These are phyloP conservation scores for Nasonovia ribisnigri DNA, from an alignment of 2,888 invertebrate genomes.

Conservation along the genomic window DNA sequence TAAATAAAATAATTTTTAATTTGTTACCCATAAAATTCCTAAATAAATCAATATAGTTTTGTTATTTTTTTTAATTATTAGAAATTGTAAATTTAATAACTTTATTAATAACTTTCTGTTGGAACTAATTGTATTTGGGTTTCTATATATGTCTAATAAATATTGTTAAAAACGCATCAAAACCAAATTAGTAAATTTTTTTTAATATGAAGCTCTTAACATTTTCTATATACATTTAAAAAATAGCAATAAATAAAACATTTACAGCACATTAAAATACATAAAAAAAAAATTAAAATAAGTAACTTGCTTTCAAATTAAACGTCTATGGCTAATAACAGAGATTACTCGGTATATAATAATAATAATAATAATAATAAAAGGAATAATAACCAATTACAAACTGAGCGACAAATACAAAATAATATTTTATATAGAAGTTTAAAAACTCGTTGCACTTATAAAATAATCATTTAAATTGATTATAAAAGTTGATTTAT, in stretches of 20 bases:
- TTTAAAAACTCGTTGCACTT: constrained; percentile 50
- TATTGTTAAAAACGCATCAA: constrained; percentile 37
- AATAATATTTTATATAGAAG: constrained; percentile 37
- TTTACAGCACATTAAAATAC: constrained; percentile 59
- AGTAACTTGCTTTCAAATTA: constrained; percentile 61
- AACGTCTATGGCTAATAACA: constrained; percentile 51
- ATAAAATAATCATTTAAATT: constrained; percentile 38
- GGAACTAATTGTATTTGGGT: not conserved
- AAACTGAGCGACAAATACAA: constrained; percentile 53
- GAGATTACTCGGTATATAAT: constrained; percentile 12
- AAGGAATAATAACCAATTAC: constrained; percentile 55
- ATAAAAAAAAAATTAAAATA: constrained; percentile 55
- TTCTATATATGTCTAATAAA: not conserved
- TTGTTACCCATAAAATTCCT: not conserved
- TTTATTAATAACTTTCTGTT: too few relatives aligned
- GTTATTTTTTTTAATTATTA: not conserved
- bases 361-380: constrained; percentile 32
- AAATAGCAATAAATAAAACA: constrained; percentile 64
- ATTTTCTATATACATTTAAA: constrained; percentile 61
- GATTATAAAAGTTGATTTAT: constrained; percentile 59
- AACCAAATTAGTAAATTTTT: constrained; percentile 30
- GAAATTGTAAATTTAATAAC: not conserved
- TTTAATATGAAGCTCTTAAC: constrained; percentile 62
- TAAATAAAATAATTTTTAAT: not conserved
- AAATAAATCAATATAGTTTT: not conserved